Percentiles rank a stretch among this genome's conserved stretches.
Evolutionary conservation across 30 jellyfish, hydroid and myxozoan genomes (phyloP).

Genomic region (Chrysaora quinquecirrha): DNA sequence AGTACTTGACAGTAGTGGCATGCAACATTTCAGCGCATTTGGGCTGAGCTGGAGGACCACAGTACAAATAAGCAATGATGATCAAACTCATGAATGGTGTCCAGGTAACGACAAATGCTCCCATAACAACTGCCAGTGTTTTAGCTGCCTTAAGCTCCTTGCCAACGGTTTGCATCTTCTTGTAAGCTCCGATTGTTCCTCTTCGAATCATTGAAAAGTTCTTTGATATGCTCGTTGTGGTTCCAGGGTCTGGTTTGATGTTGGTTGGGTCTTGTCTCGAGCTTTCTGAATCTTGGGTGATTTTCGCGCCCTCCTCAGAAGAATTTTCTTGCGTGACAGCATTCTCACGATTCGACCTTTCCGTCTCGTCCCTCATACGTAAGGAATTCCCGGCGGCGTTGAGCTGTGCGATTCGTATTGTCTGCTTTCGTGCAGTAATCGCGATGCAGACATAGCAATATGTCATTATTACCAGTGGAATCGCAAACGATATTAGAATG

Average conservation of each 20-base stretch:
- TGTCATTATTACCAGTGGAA: constrained; percentile 75
- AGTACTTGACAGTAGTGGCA: constrained; percentile 35
- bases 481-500: constrained; percentile 59
- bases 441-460: constrained; percentile 76
- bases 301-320: too few relatives aligned
- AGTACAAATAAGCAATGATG: constrained; percentile 46
- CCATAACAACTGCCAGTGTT: constrained; percentile 78
- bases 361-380: constrained; percentile 25
- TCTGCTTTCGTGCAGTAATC: constrained; percentile 81
- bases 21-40: constrained; percentile 29
- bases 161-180: constrained; percentile 46
- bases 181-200: constrained; percentile 50
- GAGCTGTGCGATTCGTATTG: constrained; percentile 68
- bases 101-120: constrained; percentile 83
- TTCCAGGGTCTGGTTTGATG: not conserved
- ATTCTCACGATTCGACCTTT: too few relatives aligned
- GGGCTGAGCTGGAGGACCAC: constrained; percentile 34
- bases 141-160: constrained; percentile 91
- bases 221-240: not conserved
- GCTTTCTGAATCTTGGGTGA: too few relatives aligned
- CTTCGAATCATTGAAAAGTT: constrained; percentile 26
- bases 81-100: constrained; percentile 87
- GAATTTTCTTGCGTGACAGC: too few relatives aligned
- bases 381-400: constrained; percentile 56
- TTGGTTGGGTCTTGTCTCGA: not conserved